Conservation (phyloP, 2,888 invertebrate species). For the Tiliacea aurago region DNA sequence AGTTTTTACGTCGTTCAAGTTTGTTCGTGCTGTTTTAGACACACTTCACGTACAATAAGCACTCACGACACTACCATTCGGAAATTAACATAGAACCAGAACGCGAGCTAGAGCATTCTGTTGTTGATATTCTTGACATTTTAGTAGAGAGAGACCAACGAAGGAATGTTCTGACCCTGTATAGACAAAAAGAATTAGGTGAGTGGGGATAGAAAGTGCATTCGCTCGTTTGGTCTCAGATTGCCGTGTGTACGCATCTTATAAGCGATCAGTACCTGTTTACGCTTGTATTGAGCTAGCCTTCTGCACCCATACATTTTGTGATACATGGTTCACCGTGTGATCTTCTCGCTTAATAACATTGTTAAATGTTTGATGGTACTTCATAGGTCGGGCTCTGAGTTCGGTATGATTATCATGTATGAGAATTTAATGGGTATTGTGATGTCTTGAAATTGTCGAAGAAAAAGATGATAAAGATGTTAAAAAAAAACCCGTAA, state of each 20-base stretch:
- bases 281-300: too few relatives aligned
- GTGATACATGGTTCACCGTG: slow-evolving; percentile 11
- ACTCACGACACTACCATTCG: background rate
- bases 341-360: slow-evolving; percentile 39
- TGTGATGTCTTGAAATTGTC: background rate
- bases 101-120: too few relatives aligned
- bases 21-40: background rate
- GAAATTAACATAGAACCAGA: too few relatives aligned
- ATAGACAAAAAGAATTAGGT: too few relatives aligned
- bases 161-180: too few relatives aligned
- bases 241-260: too few relatives aligned
- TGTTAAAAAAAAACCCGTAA: background rate
- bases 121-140: too few relatives aligned
- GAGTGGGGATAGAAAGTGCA: too few relatives aligned
- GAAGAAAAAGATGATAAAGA: background rate
- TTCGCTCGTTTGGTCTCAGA: too few relatives aligned
- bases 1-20: too few relatives aligned
- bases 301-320: background rate
- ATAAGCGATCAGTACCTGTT: background rate
- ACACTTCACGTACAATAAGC: background rate
- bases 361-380: slow-evolving; percentile 52
- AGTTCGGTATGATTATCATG: slow-evolving; percentile 1
- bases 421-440: background rate
- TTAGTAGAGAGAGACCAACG: too few relatives aligned
- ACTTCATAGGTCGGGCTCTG: slow-evolving; percentile 26